Conservation (phyloP, 2,113 vertebrate species). For the Phaethon lepturus region DNA sequence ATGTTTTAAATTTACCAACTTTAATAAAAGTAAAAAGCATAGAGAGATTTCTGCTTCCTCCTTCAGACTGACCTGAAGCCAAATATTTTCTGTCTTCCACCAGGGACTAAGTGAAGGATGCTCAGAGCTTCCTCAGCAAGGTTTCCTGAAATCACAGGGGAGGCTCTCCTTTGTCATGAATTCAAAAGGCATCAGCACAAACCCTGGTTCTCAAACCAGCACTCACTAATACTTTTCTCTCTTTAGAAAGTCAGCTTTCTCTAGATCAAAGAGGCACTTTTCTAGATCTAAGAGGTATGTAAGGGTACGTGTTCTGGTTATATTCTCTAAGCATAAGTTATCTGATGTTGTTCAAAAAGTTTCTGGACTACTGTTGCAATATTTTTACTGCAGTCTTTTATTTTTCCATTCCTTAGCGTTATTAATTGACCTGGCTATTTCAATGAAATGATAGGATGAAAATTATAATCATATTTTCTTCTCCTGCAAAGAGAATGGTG, state of each 20-base stretch:
- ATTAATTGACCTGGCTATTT: not conserved
- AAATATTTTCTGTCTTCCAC: not conserved
- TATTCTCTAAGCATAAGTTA: not conserved
- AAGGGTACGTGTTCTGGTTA: not conserved
- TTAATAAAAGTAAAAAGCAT: not conserved
- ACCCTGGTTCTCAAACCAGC: not conserved
- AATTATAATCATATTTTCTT: not conserved
- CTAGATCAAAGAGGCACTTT: not conserved
- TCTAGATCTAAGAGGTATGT: not conserved
- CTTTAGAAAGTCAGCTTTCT: not conserved
- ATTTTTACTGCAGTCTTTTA: not conserved
- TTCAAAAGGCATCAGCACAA: not conserved
- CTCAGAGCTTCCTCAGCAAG: not conserved
- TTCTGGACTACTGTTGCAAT: not conserved
- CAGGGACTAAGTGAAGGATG: not conserved
- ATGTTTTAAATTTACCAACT: not conserved
- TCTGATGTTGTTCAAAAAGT: not conserved
- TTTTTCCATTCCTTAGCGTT: not conserved
- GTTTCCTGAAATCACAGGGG: not conserved
- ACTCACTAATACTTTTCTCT: not conserved
- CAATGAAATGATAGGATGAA: not conserved
- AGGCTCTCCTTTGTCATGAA: not conserved
- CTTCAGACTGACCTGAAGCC: not conserved
- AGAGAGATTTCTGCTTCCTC: not conserved
- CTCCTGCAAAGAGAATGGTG: not conserved